Base-by-base conservation (phyloP, 2,797 vertebrate species). In the Fundulus diaphanus region DNA sequence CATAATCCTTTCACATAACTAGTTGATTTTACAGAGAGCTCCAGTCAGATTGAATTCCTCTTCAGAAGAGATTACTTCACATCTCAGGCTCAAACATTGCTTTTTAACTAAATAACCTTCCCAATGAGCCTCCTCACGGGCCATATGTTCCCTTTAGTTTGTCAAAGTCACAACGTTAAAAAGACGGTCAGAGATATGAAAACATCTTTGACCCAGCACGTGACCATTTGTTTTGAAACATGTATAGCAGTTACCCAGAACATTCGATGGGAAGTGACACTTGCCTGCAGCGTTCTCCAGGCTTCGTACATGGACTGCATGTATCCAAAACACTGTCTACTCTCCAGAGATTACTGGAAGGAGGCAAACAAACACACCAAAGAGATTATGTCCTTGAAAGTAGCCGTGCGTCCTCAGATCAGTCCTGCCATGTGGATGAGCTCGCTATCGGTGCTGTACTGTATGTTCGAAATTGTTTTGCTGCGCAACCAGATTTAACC, bases 241-340 rank as follows among this genome's bases (percentile, higher is more conserved):
- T 91, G 91, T 84, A 89, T 88, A 84, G 84, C 86, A 81, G 87
- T 93, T 92, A 91, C 81, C 70, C 68, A 85, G 87, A 90, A 88
- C 87, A 88, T 93, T 87, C 92, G 86, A 94, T 93, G 93, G 91
- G 94, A 94, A 91, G 92, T 93, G 94, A 92, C 93, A 93, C 92
- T 91, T 85, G 94, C 94, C 94, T 92, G 88, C 81, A 91, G 94
- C 93, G 51, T 72, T 90, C 93, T 92, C 89, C 49, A 11, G 92
- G 94, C 93, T 92, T 81, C 87, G 86, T 89, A 57, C 90, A 87
- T 59, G 61, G 89, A 83, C 88, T 79, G 76, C 89, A 93, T 93
- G 90, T 92, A 92, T 94, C 90, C 87, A 88, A 91, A 90, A 87
- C 88, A 79, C 56, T 85, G 84, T 72, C 82, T 59, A 72, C 88